These are phyloP conservation scores for Apostichopus japonicus DNA, from an alignment of 35 echinoderm and acorn worm genomes.

Conservation along the genomic window DNA sequence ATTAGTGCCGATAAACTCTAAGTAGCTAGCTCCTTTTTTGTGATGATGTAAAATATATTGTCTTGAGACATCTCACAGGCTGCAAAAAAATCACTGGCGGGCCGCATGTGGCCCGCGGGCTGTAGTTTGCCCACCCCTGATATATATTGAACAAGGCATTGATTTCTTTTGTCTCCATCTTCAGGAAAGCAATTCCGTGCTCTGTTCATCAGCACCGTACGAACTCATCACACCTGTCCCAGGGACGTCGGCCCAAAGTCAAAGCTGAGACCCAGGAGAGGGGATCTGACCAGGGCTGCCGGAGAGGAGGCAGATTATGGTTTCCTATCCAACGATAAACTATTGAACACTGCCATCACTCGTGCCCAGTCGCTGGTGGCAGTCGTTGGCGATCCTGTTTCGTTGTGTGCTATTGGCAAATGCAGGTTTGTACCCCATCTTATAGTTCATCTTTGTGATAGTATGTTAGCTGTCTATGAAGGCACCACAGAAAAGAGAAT, in stretches of 20 bases:
- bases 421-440: conserved; percentile 65
- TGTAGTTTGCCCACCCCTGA: too few species aligned
- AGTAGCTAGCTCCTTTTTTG: too few species aligned
- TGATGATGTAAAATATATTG: too few species aligned
- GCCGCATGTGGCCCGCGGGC: too few species aligned
- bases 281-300: conserved; percentile 49
- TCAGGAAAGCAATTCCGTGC: conserved; percentile 97
- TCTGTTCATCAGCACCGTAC: conserved; percentile 97
- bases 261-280: conserved; percentile 29
- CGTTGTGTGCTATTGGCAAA: conserved; percentile 89
- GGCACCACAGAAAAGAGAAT: too few species aligned
- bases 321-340: conserved; percentile 93
- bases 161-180: not conserved
- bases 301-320: conserved; percentile 91
- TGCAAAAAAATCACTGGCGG: too few species aligned
- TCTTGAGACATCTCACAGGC: too few species aligned
- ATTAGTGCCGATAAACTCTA: too few species aligned
- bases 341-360: conserved; percentile 98
- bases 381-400: conserved; percentile 88
- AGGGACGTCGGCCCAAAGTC: conserved; percentile 17
- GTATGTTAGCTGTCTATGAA: too few species aligned
- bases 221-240: conserved; percentile 91
- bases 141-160: not conserved
- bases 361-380: conserved; percentile 93
- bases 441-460: too few species aligned